Evolutionary conservation across 2,888 invertebrate genomes (phyloP).

Genomic region (Nysson spinosus): DNA sequence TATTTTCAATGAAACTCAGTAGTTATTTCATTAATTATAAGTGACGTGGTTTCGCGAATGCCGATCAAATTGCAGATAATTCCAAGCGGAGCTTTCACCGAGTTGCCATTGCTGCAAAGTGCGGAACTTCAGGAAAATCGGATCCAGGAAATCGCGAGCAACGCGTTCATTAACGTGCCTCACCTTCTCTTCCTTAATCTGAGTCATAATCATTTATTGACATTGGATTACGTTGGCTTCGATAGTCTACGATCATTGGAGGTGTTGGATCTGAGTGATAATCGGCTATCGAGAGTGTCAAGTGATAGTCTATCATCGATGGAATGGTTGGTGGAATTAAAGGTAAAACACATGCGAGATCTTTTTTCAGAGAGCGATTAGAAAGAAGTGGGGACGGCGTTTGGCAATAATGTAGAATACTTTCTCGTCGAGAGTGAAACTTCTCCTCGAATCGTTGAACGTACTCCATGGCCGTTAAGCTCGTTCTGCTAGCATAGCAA

Average conservation of each 20-base stretch:
- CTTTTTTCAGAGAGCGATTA: constrained; percentile 3
- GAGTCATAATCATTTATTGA: constrained; percentile 88
- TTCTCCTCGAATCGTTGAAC: constrained; percentile 59
- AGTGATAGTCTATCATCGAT: constrained; percentile 85
- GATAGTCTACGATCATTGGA: constrained; percentile 87
- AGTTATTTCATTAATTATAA: no score
- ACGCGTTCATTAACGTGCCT: constrained; percentile 88
- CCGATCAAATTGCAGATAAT: constrained; percentile 73
- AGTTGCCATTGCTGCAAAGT: constrained; percentile 85
- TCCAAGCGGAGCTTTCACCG: constrained; percentile 86
- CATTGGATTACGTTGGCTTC: constrained; percentile 87
- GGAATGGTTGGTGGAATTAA: constrained; percentile 92
- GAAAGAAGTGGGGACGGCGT: constrained; percentile 19
- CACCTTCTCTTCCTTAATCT: constrained; percentile 89
- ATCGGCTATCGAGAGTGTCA: constrained; percentile 84
- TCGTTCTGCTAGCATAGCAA: constrained; percentile 62
- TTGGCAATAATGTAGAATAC: constrained; percentile 55
- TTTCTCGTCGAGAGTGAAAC: constrained; percentile 72
- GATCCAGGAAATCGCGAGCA: constrained; percentile 84
- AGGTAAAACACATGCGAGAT: no score
- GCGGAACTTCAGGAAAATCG: constrained; percentile 90
- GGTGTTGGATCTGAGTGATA: constrained; percentile 90
- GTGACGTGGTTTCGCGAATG: background rate
- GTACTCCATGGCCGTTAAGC: constrained; percentile 56
- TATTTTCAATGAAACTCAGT: no score